Conservation (phyloP, 2,113 vertebrate species). For the Lycaon pictus region DNA sequence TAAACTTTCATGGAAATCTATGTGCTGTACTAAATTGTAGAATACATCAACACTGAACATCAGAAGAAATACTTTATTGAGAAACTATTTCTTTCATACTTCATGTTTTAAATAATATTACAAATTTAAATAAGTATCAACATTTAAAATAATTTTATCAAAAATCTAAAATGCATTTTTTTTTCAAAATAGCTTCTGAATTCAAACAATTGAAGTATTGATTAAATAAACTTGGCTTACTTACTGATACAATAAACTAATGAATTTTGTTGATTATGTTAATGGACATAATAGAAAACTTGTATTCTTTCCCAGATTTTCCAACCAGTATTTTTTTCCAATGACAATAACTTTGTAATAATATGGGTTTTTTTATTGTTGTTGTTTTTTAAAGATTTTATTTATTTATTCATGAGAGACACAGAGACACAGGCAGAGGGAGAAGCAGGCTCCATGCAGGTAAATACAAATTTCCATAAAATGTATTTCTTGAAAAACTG, state of each 20-base stretch:
- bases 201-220: background rate
- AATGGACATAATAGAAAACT: background rate
- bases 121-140: background rate
- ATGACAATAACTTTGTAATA: too few species aligned
- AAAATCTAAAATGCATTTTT: background rate
- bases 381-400: too few species aligned
- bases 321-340: too few species aligned
- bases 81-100: background rate
- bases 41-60: background rate
- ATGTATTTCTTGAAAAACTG: background rate
- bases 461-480: background rate
- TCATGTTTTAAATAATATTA: background rate
- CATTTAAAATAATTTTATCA: background rate
- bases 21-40: background rate
- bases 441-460: too few species aligned
- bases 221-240: background rate
- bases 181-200: background rate
- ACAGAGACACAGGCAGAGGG: too few species aligned
- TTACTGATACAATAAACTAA: background rate
- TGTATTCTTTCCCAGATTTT: too few species aligned
- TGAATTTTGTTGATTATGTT: background rate
- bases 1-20: background rate
- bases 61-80: background rate
- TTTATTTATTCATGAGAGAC: too few species aligned
- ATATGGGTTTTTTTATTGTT: too few species aligned